Percentiles rank a stretch among this genome's conserved stretches.
These are phyloP conservation scores for Caenorhabditis panamensis DNA, from an alignment of 2,888 invertebrate species.

Conservation along the genomic window DNA sequence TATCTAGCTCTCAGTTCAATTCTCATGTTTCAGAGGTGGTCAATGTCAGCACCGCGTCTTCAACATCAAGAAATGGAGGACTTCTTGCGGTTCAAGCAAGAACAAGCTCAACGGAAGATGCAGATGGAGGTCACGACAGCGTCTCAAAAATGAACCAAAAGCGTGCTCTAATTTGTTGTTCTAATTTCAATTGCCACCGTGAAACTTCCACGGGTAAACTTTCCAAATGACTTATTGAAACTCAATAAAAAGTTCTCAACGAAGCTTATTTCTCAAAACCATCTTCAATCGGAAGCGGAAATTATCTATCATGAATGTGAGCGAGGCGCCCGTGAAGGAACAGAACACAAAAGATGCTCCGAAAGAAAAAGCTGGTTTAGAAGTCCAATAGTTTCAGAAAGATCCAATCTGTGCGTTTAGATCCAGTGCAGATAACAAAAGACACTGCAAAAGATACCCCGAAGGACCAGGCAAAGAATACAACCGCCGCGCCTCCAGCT, in stretches of 20 bases:
- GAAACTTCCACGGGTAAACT: background rate
- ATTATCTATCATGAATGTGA: background rate
- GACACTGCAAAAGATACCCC: too few species aligned
- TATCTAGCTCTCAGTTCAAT: background rate
- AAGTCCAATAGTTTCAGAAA: too few species aligned
- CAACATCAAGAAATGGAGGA: constrained; percentile 63
- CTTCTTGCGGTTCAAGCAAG: constrained; percentile 45
- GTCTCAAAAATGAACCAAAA: background rate
- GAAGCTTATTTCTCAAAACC: background rate
- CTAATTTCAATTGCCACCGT: too few species aligned
- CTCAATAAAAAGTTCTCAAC: background rate
- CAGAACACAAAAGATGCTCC: background rate
- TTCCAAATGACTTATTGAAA: background rate
- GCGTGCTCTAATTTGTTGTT: background rate
- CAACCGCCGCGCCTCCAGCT: background rate
- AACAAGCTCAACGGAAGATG: constrained; percentile 42
- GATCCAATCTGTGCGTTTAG: too few species aligned
- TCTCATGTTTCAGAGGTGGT: constrained; percentile 45
- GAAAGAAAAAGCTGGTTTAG: too few species aligned
- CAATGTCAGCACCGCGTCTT: constrained; percentile 48
- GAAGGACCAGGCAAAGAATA: too few species aligned
- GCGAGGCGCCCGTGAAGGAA: background rate
- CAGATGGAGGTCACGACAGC: too few species aligned
- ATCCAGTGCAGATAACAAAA: too few species aligned
- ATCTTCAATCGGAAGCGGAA: background rate